Evolutionary conservation across 1,140 invertebrate genomes (phyloP), one percentile per base, ranked within the genome.

Genomic region (Calliphora vicina): DNA sequence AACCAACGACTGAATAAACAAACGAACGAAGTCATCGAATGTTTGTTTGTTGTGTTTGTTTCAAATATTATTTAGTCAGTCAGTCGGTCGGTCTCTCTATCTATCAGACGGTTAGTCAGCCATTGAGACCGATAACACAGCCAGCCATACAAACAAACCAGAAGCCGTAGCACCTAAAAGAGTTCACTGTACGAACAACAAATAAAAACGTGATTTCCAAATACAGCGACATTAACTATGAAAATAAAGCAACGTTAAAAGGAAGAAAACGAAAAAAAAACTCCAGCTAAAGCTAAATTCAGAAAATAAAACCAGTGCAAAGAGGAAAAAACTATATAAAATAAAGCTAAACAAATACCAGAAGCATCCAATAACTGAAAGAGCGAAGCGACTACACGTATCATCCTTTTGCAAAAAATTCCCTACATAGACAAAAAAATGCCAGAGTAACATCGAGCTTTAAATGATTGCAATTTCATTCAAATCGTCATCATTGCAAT

Each of bases 391-490:
- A 4, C 50, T 6, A n/a, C 50, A n/a, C n/a, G 50, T 67, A 23
- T 67, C 61, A 67, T 67, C 23, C 61, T 23, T 67, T 67, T 67
- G 20, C n/a, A 23, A 10, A 67, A 3, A 23, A 10, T 67, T n/a
- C 50, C n/a, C 50, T 17, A n/a, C 50, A 57, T 57, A 57, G 50
- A 57, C 50, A 57, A 23, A 12, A 67, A 67, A 67, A 20, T 20
- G 17, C 17, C 17, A 67, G 61, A 3, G 25, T 10, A 10, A 67
- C n/a, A 67, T 25, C 23, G 20, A 67, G 61, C 61, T 67, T 67
- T 67, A 67, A 67, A 67, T 67, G 61, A 67, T 67, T 67, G 61
- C 20, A 67, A 67, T 67, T 67, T 67, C 61, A 67, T 67, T 67
- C 61, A 67, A 67, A 67, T 67, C 20, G n/a, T 67, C 50, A 57